These are phyloP conservation scores for Corella eumyota DNA, from an alignment of 23 tunicate species.

Conservation along the genomic window DNA sequence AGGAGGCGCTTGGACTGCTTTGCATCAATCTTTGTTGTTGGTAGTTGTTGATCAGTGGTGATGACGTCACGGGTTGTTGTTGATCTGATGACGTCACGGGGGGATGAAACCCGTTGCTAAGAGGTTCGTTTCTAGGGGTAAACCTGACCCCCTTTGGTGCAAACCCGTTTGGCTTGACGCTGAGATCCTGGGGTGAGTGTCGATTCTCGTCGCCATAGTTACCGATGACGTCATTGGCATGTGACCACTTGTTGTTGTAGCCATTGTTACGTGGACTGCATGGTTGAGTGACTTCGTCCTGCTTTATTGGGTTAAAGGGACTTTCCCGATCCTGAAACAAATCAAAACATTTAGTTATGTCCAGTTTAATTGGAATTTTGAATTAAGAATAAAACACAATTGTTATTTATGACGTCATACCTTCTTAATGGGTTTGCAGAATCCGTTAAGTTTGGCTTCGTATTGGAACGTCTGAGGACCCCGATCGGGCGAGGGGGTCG, in stretches of 20 bases:
- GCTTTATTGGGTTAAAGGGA: neutral
- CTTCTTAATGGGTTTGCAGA: neutral
- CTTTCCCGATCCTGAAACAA: slow-evolving; percentile 10
- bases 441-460: neutral
- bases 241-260: neutral
- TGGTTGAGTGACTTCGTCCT: neutral
- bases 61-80: too few relatives aligned
- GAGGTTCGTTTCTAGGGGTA: too few relatives aligned
- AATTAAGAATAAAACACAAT: too few relatives aligned
- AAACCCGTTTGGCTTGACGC: too few relatives aligned
- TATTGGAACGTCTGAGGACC: neutral
- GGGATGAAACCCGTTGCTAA: too few relatives aligned
- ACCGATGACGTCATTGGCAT: neutral
- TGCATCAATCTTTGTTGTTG: slow-evolving; percentile 61
- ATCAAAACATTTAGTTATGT: too few relatives aligned
- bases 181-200: slow-evolving; percentile 7
- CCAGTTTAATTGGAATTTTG: too few relatives aligned
- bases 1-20: slow-evolving; percentile 52
- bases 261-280: neutral
- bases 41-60: slow-evolving; percentile 5
- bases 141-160: too few relatives aligned
- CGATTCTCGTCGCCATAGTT: neutral
- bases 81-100: too few relatives aligned
- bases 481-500: slow-evolving; percentile 32
- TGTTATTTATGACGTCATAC: too few relatives aligned